phyloP scores from a whole-genome alignment of 2,113 vertebrate genomes.

The Gavia stellata region DNA sequence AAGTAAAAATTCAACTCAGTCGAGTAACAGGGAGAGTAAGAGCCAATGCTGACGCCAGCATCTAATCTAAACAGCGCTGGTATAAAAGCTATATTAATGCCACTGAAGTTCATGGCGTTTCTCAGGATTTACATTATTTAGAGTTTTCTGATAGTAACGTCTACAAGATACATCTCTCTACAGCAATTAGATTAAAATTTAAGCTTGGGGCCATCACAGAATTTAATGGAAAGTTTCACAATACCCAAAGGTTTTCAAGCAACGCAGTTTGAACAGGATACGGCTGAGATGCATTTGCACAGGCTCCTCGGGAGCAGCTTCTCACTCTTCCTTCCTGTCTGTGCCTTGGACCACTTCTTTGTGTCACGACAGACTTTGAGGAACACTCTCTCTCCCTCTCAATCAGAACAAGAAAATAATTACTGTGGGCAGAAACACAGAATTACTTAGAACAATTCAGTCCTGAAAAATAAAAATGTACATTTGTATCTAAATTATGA shows the following conservation, averaged over 20 bases:
- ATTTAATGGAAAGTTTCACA: neutral
- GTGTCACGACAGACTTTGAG: neutral
- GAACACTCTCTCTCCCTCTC: neutral
- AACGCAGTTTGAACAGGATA: neutral
- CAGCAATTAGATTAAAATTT: neutral
- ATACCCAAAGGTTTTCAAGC: neutral
- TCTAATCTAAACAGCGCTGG: neutral
- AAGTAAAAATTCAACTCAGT: neutral
- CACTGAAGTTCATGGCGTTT: neutral
- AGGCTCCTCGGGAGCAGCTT: neutral
- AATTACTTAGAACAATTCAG: neutral
- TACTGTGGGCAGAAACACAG: slow-evolving; percentile 42
- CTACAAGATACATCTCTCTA: neutral
- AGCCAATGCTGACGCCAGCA: neutral
- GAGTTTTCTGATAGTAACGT: neutral
- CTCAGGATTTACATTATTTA: neutral
- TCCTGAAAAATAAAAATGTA: neutral
- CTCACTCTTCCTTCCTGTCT: neutral
- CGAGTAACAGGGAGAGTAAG: neutral
- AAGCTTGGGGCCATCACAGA: neutral
- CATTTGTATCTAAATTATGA: neutral
- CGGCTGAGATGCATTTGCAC: neutral
- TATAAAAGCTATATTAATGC: neutral
- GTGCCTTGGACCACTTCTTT: neutral
- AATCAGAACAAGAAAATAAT: slow-evolving; percentile 47